phyloP scores from a whole-genome alignment of 1,140 invertebrate species.

The Pseudomyrmex sp. region DNA sequence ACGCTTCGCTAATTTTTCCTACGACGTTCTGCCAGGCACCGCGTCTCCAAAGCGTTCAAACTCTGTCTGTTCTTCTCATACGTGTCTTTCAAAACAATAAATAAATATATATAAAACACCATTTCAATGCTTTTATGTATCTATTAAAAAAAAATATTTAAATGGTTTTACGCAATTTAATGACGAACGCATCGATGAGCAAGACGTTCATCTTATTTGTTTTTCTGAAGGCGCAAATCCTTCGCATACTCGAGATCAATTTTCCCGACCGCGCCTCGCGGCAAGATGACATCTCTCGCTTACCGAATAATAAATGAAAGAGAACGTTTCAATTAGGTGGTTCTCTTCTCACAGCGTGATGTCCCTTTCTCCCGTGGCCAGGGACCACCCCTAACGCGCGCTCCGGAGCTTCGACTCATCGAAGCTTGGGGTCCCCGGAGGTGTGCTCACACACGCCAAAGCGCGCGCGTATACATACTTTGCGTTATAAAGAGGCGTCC shows the following conservation, averaged over 20 bases:
- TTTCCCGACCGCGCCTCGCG: conserved; percentile 61
- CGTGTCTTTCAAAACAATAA: neutral
- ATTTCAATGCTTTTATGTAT: neutral
- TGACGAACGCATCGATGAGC: neutral
- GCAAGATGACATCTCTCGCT: conserved; percentile 77
- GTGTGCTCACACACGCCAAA: conserved; percentile 13
- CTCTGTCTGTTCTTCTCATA: neutral
- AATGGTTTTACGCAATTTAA: neutral
- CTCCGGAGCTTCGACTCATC: conserved; percentile 19
- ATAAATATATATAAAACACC: neutral
- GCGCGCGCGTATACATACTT: neutral
- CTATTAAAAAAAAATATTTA: no score
- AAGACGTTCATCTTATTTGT: neutral
- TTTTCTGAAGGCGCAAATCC: neutral
- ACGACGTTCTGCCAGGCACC: no score
- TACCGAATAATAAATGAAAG: conserved; percentile 80
- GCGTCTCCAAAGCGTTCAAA: no score
- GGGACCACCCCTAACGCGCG: conserved; percentile 74
- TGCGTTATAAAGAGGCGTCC: conserved; percentile 65
- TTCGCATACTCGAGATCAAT: conserved; percentile 57
- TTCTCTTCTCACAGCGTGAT: conserved; percentile 80
- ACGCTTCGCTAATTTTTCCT: neutral
- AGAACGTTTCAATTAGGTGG: conserved; percentile 81
- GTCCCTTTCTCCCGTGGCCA: conserved; percentile 55
- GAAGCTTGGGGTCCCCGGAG: conserved; percentile 23